Percentiles rank a stretch among this genome's conserved stretches.
Evolutionary conservation across 2,113 vertebrate genomes (phyloP).

Genomic region (Mobula hypostoma): DNA sequence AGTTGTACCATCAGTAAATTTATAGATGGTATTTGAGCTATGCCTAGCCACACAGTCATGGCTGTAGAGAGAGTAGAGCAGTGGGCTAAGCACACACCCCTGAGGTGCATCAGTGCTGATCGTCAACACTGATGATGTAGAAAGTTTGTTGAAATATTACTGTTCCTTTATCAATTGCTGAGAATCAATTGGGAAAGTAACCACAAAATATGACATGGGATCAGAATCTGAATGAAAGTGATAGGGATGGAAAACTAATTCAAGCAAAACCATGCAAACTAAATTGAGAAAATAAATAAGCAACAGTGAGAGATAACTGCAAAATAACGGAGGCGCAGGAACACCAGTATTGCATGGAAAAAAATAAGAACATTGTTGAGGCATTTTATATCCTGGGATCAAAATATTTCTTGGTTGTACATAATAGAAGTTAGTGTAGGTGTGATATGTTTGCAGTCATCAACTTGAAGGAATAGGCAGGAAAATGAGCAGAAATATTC

Average conservation of each 20-base stretch:
- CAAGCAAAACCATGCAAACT: background rate
- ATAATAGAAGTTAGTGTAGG: background rate
- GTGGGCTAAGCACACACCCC: no score
- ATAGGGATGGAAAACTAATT: background rate
- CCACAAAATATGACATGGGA: background rate
- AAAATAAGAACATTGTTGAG: background rate
- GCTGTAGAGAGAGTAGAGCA: no score
- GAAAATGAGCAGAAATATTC: background rate
- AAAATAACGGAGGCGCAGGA: background rate
- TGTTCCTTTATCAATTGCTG: background rate
- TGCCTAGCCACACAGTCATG: no score
- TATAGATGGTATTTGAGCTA: no score
- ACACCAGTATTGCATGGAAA: background rate
- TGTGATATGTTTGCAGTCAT: conserved; percentile 10
- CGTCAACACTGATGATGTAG: background rate
- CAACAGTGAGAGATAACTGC: background rate
- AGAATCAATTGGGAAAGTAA: background rate
- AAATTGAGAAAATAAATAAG: background rate
- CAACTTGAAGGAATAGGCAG: background rate
- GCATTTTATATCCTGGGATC: background rate
- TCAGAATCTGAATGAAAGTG: background rate
- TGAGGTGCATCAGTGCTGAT: no score
- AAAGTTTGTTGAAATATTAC: background rate
- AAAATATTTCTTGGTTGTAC: background rate
- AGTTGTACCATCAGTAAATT: no score